phyloP scores from a whole-genome alignment of 2,113 vertebrate genomes.

The Brachypodius melanocephalos region DNA sequence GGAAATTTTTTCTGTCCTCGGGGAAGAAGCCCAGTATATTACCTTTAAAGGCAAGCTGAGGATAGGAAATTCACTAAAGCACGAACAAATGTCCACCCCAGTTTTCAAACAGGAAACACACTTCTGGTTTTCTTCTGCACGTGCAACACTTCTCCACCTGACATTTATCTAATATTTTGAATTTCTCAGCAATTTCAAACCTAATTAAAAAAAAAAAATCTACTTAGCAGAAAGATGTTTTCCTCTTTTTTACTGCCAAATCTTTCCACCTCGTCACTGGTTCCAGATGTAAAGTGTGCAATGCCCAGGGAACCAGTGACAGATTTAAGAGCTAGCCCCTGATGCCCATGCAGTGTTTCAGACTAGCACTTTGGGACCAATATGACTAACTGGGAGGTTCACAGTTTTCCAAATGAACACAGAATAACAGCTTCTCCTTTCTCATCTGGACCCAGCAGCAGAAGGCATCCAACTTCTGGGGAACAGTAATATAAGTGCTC shows the following conservation, averaged over 20 bases:
- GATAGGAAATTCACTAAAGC: background rate
- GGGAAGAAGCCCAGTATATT: background rate
- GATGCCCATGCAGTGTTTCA: background rate
- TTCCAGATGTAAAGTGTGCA: background rate
- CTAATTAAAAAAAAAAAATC: background rate
- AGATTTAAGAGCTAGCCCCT: constrained; percentile 11
- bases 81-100: background rate
- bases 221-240: background rate
- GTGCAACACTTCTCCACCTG: background rate
- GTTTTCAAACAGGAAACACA: background rate
- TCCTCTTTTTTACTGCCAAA: background rate
- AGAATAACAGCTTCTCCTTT: background rate
- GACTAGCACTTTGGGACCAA: background rate
- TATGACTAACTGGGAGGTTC: background rate
- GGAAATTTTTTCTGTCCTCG: background rate
- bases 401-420: background rate
- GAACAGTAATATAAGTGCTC: background rate
- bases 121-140: background rate
- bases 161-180: background rate
- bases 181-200: background rate
- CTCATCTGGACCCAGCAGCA: background rate
- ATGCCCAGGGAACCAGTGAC: background rate
- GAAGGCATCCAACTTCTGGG: background rate
- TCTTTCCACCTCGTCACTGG: background rate
- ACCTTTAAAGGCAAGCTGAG: background rate